Percentiles rank a stretch among this genome's conserved stretches.
phyloP scores from a whole-genome alignment of 2,797 vertebrate species.

The Acridotheres tristis region DNA sequence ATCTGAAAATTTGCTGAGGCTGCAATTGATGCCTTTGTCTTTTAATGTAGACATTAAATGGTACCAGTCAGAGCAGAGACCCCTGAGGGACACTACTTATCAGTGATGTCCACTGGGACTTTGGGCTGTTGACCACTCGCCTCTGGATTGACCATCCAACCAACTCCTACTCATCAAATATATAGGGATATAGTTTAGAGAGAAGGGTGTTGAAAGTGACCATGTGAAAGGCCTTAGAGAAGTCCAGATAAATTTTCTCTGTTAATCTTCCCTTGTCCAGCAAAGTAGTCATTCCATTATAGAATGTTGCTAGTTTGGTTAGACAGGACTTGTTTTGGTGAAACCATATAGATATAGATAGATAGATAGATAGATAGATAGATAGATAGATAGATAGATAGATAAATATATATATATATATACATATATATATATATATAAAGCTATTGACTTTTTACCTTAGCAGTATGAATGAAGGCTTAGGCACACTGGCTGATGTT shows the following conservation, averaged over 20 bases:
- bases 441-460: neutral
- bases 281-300: neutral
- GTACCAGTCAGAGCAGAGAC: rapidly evolving
- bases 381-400: too few relatives aligned
- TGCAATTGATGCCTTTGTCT: neutral
- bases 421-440: too few relatives aligned
- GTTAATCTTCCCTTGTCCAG: neutral
- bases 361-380: too few relatives aligned
- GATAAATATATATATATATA: neutral
- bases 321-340: neutral
- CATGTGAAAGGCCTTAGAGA: neutral
- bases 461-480: neutral
- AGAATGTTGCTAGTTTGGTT: neutral
- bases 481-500: neutral
- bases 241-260: neutral
- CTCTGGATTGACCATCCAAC: neutral
- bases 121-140: neutral
- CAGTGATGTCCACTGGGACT: neutral
- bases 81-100: neutral
- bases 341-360: neutral
- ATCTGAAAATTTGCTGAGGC: neutral
- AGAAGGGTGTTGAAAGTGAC: neutral
- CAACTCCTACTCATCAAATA: neutral
- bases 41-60: neutral
- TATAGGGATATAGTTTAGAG: too few relatives aligned